Percentiles rank a stretch among this genome's conserved stretches.
Conservation (phyloP, 2,888 invertebrate genomes). For the Epinotia bilunana region DNA sequence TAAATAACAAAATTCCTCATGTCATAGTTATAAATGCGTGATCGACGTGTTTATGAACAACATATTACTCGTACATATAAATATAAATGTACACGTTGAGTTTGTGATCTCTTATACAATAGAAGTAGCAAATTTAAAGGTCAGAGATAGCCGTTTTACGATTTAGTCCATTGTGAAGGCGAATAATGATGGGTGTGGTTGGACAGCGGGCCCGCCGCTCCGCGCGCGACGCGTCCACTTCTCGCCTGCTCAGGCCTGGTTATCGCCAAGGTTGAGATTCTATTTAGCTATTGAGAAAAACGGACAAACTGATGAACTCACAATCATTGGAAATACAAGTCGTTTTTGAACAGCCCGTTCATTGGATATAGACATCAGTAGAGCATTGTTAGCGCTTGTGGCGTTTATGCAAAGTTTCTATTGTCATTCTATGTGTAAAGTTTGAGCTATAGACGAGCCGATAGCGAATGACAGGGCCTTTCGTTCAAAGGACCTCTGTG, state of each 20-base stretch:
- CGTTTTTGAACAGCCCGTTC: constrained; percentile 57
- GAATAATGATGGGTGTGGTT: constrained; percentile 25
- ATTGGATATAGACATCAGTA: constrained; percentile 61
- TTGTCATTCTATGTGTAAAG: constrained; percentile 72
- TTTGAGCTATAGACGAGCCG: constrained; percentile 77
- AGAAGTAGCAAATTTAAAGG: constrained; percentile 25
- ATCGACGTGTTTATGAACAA: too few relatives aligned
- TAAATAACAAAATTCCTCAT: too few relatives aligned
- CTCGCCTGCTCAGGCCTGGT: constrained; percentile 28
- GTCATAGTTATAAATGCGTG: too few relatives aligned
- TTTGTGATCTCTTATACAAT: constrained; percentile 13
- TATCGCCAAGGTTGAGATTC: constrained; percentile 39
- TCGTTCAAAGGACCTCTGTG: constrained; percentile 71
- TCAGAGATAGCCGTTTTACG: constrained; percentile 21
- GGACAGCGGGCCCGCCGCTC: constrained; percentile 3
- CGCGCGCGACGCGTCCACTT: constrained; percentile 25
- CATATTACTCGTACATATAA: neutral
- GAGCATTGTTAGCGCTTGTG: constrained; percentile 64
- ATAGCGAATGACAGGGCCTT: constrained; percentile 68
- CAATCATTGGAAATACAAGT: constrained; percentile 53
- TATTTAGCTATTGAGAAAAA: constrained; percentile 51
- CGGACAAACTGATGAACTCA: constrained; percentile 52
- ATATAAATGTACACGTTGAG: neutral
- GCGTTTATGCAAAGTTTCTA: constrained; percentile 73
- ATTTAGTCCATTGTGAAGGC: constrained; percentile 23